Base-by-base conservation (phyloP, 1,140 invertebrate genomes). In the Branchinecta lindahli region DNA sequence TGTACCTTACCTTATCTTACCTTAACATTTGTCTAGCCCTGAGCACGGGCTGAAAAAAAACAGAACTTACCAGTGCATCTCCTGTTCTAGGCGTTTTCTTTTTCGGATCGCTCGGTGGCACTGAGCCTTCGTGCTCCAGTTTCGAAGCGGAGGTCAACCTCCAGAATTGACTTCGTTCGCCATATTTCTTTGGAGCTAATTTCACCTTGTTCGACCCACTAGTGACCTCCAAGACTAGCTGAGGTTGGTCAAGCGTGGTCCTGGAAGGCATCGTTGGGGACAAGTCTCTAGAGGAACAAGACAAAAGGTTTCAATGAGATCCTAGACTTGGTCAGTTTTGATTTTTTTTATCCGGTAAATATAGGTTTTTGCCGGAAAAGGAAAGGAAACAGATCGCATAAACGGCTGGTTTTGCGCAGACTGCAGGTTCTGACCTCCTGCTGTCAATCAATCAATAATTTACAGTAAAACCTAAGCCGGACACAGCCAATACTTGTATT, bases 101-200 rank as follows among this genome's bases (percentile, higher is more conserved):
- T 66, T 76, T 75, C 7, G 81, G 81, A 74, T 85, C 83, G 46
- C 79, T 73, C 6, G 84, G 84, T 12, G 84, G 80, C 71, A 81
- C 80, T 8, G 88, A 90, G 72, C 95, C 95, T 82, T 98, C 94
- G 77, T 98, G 95, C 74, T 96, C 88, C 45, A 99, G 79, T 79
- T 93, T 88, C 3, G 91, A 90, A 74, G 85, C 85, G 0, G 87
- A 85, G 66, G 91, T 95, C 84, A 96, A 91, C 21, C 92, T 82
- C 96, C 96, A 99, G n/a, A 99, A 78, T 79, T 98, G 95, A 0
- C 86, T 88, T 71, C 94, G 84, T 76, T 89, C 88, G 0, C 92
- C 93, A 3, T 85, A 86, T 77, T 93, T 87, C 78, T 95, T 95
- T 66, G 85, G 82, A 44, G 84, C 85, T 45, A 98, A 82, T 21